These are phyloP conservation scores for Motacilla alba DNA, from an alignment of 2,113 vertebrate genomes.

Conservation along the genomic window DNA sequence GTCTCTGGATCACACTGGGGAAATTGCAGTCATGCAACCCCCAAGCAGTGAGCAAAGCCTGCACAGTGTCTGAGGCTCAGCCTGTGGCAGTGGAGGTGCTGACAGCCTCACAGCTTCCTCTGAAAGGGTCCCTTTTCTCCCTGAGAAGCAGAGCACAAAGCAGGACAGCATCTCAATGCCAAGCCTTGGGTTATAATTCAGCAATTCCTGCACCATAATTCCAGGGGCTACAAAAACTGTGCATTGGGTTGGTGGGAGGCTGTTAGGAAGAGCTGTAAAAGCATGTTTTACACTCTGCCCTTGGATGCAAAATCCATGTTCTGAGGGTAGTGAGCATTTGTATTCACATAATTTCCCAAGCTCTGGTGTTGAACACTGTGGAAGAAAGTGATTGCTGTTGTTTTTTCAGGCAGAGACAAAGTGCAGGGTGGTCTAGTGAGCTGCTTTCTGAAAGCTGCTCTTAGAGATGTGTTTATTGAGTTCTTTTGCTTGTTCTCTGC, in stretches of 20 bases:
- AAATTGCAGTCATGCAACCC: not conserved
- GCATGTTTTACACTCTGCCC: not conserved
- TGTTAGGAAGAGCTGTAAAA: not conserved
- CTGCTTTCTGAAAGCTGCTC: not conserved
- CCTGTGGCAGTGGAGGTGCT: not conserved
- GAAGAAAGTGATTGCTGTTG: not conserved
- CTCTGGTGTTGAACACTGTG: not conserved
- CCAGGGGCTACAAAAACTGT: not conserved
- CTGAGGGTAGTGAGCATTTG: not conserved
- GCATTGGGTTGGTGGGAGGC: not conserved
- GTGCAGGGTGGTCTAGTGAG: not conserved
- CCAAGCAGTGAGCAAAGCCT: not conserved
- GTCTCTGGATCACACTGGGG: accelerated
- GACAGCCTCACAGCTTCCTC: not conserved
- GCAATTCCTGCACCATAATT: not conserved
- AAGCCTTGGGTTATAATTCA: not conserved
- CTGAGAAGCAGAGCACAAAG: not conserved
- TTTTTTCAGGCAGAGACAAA: constrained; percentile 6
- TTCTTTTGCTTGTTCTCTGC: not conserved
- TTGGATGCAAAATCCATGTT: not conserved
- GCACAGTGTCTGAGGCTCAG: not conserved
- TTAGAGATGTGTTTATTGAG: not conserved
- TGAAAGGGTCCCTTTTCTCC: not conserved
- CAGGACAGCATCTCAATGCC: not conserved
- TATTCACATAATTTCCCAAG: constrained; percentile 19